phyloP scores from a whole-genome alignment of 2,888 invertebrate species.

The Cancer borealis region DNA sequence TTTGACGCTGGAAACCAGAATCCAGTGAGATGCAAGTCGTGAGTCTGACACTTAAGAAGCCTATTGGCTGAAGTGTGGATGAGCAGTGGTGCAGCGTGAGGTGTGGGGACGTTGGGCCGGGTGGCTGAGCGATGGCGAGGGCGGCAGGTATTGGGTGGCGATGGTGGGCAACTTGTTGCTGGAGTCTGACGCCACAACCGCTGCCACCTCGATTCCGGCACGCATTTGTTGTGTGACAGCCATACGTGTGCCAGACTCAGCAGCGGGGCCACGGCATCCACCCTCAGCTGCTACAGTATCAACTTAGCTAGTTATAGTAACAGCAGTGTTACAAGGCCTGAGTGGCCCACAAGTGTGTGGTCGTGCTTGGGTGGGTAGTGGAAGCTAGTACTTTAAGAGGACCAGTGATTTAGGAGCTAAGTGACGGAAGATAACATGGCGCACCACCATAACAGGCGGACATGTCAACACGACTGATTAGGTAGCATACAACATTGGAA shows the following conservation, averaged over 20 bases:
- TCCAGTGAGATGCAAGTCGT: not conserved
- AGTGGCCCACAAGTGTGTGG: not conserved
- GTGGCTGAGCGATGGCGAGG: conserved; percentile 38
- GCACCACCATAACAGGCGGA: not conserved
- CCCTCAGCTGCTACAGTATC: not conserved
- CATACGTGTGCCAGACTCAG: conserved; percentile 21
- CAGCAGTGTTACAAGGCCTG: not conserved
- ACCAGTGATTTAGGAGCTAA: not conserved
- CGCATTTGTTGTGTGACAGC: conserved; percentile 47
- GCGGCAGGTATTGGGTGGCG: conserved; percentile 54
- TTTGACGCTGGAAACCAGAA: not conserved
- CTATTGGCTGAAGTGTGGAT: not conserved
- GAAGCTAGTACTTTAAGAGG: not conserved
- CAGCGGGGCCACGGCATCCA: not conserved
- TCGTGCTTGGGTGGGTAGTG: not conserved
- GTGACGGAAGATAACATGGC: not conserved
- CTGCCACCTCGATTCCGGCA: conserved; percentile 41
- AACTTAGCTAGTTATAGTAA: not conserved
- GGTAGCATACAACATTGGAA: too few relatives aligned
- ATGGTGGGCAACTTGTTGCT: conserved; percentile 66
- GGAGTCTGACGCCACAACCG: conserved; percentile 54
- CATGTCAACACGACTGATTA: not conserved
- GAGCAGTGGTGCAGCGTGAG: not conserved
- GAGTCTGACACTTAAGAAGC: not conserved
- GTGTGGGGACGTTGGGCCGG: not conserved